Percentiles rank a stretch among this genome's conserved stretches.
phyloP scores from a whole-genome alignment of 2,888 invertebrate species.

The Drosophila emarginata region DNA sequence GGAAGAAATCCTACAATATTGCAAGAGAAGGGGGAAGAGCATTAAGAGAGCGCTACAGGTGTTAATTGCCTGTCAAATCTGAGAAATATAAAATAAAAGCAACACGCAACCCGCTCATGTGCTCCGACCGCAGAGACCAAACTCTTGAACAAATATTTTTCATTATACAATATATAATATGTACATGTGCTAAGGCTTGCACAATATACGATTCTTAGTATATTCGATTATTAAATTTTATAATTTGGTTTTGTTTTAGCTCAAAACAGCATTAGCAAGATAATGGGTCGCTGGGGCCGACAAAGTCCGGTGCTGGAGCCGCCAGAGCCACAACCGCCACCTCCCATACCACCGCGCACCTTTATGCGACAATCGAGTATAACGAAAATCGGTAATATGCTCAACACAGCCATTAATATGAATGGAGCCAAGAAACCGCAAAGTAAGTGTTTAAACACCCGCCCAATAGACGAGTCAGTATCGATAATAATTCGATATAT shows the following conservation, averaged over 20 bases:
- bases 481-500: neutral
- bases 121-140: slow-evolving; percentile 48
- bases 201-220: slow-evolving; percentile 50
- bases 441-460: slow-evolving; percentile 62
- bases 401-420: slow-evolving; percentile 85
- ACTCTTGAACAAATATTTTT: slow-evolving; percentile 50
- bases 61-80: slow-evolving; percentile 72
- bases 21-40: neutral
- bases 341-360: slow-evolving; percentile 78
- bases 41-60: slow-evolving; percentile 46
- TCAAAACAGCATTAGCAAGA: slow-evolving; percentile 16
- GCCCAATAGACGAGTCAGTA: neutral
- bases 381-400: slow-evolving; percentile 85
- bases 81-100: slow-evolving; percentile 30
- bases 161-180: slow-evolving; percentile 59
- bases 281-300: slow-evolving; percentile 82
- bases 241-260: slow-evolving; percentile 57
- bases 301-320: slow-evolving; percentile 81
- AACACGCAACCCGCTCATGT: slow-evolving; percentile 68
- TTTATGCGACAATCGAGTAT: slow-evolving; percentile 86
- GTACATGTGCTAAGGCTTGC: neutral
- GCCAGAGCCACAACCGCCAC: slow-evolving; percentile 79
- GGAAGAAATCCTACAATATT: slow-evolving; percentile 24
- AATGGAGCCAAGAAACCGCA: slow-evolving; percentile 77
- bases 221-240: slow-evolving; percentile 49